Evolutionary conservation across 2,888 invertebrate genomes (phyloP), one percentile per base, ranked within the genome.

Genomic region (Eupithecia tripunctaria): DNA sequence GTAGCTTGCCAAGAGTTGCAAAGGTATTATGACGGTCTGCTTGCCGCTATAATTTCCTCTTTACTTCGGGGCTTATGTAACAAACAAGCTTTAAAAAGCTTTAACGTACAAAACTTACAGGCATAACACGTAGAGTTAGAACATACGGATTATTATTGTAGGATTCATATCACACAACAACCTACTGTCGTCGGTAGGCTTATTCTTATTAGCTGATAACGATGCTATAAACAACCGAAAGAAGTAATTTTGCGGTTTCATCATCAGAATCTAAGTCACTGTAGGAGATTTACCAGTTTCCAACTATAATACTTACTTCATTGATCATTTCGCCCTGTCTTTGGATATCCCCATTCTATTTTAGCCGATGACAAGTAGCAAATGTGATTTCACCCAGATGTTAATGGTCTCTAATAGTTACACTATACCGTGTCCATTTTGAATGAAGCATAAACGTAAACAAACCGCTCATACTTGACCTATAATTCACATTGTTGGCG

Each of bases 1-100:
- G 71, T 66, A 51, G 21, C 67, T 60, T 59, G 74, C 71, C 68
- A 71, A 66, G 43, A 43, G 64, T 59, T 65, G 74, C 68, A 60
- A 71, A 73, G 38, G 51, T 66, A 71, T 68, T 71, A 71, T 68
- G 68, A 62, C 71, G 66, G 74, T 69, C 65, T 29, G 66, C 66
- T 69, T 67, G 66, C 60, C 62, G 65, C 68, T 66, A 71, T 71
- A 36, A 68, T 68, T 51, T 60, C 32, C 27, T 74, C 32, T 56
- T 66, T 62, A 43, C 41, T 32, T 66, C 8, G 25, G 56, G 72
- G 29, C 29, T 72, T 68, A 65, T 65, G 65, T 29, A 59, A 70
- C 41, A 63, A 69, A 70, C 29, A 21, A 38, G 36, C 29, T 69
- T 47, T 63, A 27, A 32, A n/a, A 43, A 25, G 32, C 18, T 43